Base-by-base conservation (phyloP, 2,888 invertebrate genomes). In the Pseudoips prasinana region DNA sequence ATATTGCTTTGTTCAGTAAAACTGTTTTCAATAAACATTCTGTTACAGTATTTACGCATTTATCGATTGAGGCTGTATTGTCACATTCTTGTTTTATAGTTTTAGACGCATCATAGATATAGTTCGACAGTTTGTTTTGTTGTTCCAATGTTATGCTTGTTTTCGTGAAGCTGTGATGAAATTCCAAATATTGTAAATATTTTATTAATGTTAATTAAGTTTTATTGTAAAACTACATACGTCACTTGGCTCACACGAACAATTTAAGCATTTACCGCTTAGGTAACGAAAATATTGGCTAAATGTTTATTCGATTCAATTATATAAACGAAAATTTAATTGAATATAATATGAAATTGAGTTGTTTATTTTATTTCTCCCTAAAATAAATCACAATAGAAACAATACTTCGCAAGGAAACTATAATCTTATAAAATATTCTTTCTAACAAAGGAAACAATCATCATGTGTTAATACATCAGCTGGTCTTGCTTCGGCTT, bases 111-210 rank as follows among this genome's bases (percentile, higher is more conserved):
- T 65, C 64, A 52, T 69, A 71, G 66, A 72, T 67, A 56, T 65
- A 66, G 62, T 46, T 43, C 58, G 58, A 64, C 60, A 58, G 61
- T 74, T 74, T 75, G 79, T 85, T 86, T 82, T 85, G 82, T 87
- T 86, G 58, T 80, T 74, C 61, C 64, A 68, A 74, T 79, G 81
- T 86, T 87, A 81, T 75, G 83, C 84, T 87, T 87, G 81, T 87
- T 87, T 68, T 86, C 77, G 86, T 87, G 85, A 84, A 77, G 87
- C 88, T 88, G 88, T 88, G 88, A 88, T 88, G 84, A 85, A 72
- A 75, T 81, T 73, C 88, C 88, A 88, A 88, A 88, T 85, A 87
- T 75, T 87, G 86, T 88, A 87, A 76, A 86, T 86, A 85, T 76
- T 77, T 78, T 82, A 80, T 77, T 76, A 83, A 77, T 77, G 79